A percentile compares a stretch with the other conserved stretches of the same genome.
These are phyloP conservation scores for Goniozus legneri DNA, from an alignment of 1,140 invertebrate species.

Conservation along the genomic window DNA sequence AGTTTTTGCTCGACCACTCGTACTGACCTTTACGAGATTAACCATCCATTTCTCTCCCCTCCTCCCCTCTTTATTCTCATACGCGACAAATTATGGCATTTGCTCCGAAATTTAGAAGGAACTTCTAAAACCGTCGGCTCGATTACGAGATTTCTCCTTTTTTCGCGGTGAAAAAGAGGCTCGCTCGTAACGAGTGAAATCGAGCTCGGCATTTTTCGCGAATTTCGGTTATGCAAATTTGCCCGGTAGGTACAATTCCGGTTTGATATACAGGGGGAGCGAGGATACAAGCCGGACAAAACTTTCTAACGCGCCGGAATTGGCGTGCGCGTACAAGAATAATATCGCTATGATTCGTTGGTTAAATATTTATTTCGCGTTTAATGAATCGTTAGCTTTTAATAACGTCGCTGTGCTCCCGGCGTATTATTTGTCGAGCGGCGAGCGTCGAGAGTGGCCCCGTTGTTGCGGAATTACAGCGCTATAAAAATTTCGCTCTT, in stretches of 20 bases:
- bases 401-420: conserved; percentile 38
- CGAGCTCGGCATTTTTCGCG: conserved; percentile 8
- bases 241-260: too few species aligned
- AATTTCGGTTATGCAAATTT: too few species aligned
- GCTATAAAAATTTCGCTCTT: too few species aligned
- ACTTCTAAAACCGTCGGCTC: background rate
- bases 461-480: too few species aligned
- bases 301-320: background rate
- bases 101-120: conserved; percentile 12
- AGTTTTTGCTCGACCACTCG: conserved; percentile 3
- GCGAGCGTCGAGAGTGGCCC: too few species aligned
- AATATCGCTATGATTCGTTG: conserved; percentile 46
- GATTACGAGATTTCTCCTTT: too few species aligned
- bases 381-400: conserved; percentile 52
- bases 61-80: too few species aligned
- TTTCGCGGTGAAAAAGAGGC: too few species aligned
- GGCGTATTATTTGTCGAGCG: too few species aligned
- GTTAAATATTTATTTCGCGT: conserved; percentile 50
- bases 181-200: too few species aligned
- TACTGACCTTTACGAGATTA: conserved; percentile 17
- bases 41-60: conserved; percentile 1
- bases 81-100: conserved; percentile 13
- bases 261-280: too few species aligned
- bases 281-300: too few species aligned
- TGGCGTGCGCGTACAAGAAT: conserved; percentile 41